Evolutionary conservation across 1,140 invertebrate species (phyloP).

Genomic region (Drosophila nannoptera): DNA sequence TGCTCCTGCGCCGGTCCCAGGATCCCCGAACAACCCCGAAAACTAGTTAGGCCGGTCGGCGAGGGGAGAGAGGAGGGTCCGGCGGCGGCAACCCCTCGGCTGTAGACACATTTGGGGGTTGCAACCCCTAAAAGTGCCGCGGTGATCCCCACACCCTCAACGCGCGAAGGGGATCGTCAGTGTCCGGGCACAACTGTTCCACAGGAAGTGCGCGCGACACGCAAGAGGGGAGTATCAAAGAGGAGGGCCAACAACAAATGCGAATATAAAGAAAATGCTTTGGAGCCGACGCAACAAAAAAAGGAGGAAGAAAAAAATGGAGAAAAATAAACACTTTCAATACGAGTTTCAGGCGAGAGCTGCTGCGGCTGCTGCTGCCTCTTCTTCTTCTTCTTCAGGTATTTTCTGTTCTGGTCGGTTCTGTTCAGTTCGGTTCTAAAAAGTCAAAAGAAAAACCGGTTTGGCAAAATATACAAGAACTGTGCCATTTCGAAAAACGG

Average conservation of each 20-base stretch:
- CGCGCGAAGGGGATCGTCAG: neutral
- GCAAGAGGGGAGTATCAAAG: constrained; percentile 13
- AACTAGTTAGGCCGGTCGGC: constrained; percentile 30
- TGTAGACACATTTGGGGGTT: constrained; percentile 34
- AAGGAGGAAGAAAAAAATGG: neutral
- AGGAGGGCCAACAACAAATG: neutral
- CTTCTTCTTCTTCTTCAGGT: constrained; percentile 4
- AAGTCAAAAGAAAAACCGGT: constrained; percentile 77
- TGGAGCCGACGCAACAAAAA: constrained; percentile 1
- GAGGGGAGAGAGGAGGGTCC: neutral
- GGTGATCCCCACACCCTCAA: constrained; percentile 36
- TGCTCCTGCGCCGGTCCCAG: constrained; percentile 10
- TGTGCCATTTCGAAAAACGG: constrained; percentile 70
- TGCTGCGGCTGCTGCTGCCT: neutral
- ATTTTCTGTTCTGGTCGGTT: constrained; percentile 14
- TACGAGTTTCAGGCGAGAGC: constrained; percentile 4
- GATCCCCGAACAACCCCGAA: constrained; percentile 43
- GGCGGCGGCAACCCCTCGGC: neutral
- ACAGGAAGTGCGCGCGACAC: constrained; percentile 58
- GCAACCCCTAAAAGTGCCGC: constrained; percentile 35
- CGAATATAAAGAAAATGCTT: constrained; percentile 3
- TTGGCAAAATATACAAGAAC: constrained; percentile 69
- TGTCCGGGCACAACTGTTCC: constrained; percentile 42
- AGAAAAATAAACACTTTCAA: neutral
- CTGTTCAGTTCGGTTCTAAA: constrained; percentile 54